phyloP scores from a whole-genome alignment of 2,888 invertebrate genomes.

The Thyatira batis region DNA sequence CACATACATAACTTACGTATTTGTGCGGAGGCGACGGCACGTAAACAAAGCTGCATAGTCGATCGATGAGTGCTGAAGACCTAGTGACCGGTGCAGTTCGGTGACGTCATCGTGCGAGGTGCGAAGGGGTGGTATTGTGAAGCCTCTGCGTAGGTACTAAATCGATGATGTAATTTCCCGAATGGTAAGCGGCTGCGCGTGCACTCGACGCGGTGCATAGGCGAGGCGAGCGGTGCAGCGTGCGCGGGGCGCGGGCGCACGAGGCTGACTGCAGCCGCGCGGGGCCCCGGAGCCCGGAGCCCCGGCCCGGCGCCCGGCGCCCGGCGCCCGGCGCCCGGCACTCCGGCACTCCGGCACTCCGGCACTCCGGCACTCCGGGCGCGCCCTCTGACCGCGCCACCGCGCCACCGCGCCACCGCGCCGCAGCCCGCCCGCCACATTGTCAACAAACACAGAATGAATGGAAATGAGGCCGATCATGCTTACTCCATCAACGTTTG shows the following conservation, averaged over 20 bases:
- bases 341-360: conserved; percentile 51
- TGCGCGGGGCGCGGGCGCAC: conserved; percentile 60
- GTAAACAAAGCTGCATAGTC: conserved; percentile 61
- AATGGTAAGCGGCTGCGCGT: neutral
- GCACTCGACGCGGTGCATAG: conserved; percentile 33
- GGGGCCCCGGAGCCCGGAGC: conserved; percentile 54
- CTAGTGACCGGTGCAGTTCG: conserved; percentile 28
- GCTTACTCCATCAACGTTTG: conserved; percentile 42
- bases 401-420: conserved; percentile 47
- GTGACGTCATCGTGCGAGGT: conserved; percentile 23
- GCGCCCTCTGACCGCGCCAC: conserved; percentile 53
- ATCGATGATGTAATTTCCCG: neutral
- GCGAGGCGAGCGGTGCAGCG: conserved; percentile 50
- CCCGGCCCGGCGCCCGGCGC: conserved; percentile 47
- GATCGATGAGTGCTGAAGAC: conserved; percentile 39
- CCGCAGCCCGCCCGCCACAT: conserved; percentile 54
- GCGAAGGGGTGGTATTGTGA: conserved; percentile 5
- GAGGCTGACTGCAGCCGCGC: conserved; percentile 47
- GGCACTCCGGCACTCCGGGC: conserved; percentile 53
- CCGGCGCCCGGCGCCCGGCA: conserved; percentile 63
- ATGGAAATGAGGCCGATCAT: conserved; percentile 66
- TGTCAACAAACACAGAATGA: conserved; percentile 73
- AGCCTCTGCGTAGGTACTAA: neutral
- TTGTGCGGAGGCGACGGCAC: conserved; percentile 52
- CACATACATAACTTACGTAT: conserved; percentile 74